phyloP scores from a whole-genome alignment of 1,140 invertebrate genomes.

The Ladona fulva region DNA sequence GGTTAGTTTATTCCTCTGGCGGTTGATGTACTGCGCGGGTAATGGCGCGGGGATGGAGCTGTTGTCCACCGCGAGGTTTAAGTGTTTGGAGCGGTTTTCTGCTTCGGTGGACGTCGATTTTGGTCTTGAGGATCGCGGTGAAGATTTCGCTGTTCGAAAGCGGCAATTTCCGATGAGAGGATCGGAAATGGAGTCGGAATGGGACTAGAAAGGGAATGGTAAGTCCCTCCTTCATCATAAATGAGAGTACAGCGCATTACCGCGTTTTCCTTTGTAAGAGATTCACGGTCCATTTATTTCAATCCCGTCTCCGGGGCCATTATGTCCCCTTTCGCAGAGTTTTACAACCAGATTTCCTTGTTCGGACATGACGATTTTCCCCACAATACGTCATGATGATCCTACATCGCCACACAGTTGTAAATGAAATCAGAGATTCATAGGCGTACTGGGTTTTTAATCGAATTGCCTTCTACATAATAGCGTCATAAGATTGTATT shows the following conservation, averaged over 20 bases:
- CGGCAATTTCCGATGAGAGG: neutral
- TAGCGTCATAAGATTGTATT: too few species aligned
- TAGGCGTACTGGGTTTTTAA: too few species aligned
- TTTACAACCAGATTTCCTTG: neutral
- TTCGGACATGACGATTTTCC: neutral
- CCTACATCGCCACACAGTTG: neutral
- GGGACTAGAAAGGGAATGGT: neutral
- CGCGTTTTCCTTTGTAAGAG: neutral
- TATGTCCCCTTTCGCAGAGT: neutral
- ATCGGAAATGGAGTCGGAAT: neutral
- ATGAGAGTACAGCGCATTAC: neutral
- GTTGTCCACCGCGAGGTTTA: too few species aligned
- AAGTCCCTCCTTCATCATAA: neutral
- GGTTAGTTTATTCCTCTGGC: too few species aligned
- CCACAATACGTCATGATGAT: neutral
- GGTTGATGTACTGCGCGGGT: too few species aligned
- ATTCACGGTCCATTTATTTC: constrained; percentile 1
- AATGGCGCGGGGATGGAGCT: too few species aligned
- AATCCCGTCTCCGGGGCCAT: neutral
- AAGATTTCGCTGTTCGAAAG: too few species aligned
- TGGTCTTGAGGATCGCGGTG: too few species aligned
- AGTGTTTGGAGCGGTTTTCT: too few species aligned
- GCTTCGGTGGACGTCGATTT: too few species aligned
- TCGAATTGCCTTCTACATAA: too few species aligned
- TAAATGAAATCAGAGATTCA: neutral